Evolutionary conservation across 2,113 vertebrate genomes (phyloP).

Genomic region (Pholis gunnellus): DNA sequence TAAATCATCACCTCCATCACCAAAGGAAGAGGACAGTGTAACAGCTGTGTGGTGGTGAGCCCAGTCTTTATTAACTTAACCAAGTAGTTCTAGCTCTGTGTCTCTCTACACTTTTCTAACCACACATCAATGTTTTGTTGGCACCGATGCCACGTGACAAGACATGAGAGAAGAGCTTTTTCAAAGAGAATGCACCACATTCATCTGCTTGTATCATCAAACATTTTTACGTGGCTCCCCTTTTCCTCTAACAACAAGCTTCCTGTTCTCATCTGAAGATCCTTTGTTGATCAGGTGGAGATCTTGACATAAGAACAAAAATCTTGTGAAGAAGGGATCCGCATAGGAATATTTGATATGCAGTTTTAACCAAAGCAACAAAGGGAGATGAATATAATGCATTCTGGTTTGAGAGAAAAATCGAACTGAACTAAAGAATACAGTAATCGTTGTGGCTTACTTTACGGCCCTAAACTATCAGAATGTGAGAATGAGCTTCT

Average conservation of each 20-base stretch:
- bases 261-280: conserved; percentile 62
- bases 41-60: conserved; percentile 76
- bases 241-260: conserved; percentile 69
- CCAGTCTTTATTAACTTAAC: conserved; percentile 71
- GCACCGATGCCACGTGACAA: conserved; percentile 51
- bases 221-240: conserved; percentile 56
- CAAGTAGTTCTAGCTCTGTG: conserved; percentile 18
- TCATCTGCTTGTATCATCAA: conserved; percentile 63
- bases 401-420: conserved; percentile 58
- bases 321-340: conserved; percentile 70
- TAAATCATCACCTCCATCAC: not conserved
- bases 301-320: conserved; percentile 68
- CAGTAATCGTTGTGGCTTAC: conserved; percentile 1
- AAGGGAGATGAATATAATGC: conserved; percentile 67
- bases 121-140: conserved; percentile 43
- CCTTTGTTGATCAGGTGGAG: not conserved
- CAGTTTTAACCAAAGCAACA: conserved; percentile 20
- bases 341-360: conserved; percentile 47
- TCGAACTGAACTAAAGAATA: conserved; percentile 36
- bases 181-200: conserved; percentile 61
- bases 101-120: conserved; percentile 50
- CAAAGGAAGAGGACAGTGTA: not conserved
- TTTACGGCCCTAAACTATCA: conserved; percentile 18
- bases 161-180: conserved; percentile 39
- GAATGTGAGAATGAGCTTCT: conserved; percentile 32